A percentile compares a stretch with the other conserved stretches of the same genome.
Evolutionary conservation across 2,888 invertebrate genomes (phyloP).

Genomic region (Adineta ricciae): DNA sequence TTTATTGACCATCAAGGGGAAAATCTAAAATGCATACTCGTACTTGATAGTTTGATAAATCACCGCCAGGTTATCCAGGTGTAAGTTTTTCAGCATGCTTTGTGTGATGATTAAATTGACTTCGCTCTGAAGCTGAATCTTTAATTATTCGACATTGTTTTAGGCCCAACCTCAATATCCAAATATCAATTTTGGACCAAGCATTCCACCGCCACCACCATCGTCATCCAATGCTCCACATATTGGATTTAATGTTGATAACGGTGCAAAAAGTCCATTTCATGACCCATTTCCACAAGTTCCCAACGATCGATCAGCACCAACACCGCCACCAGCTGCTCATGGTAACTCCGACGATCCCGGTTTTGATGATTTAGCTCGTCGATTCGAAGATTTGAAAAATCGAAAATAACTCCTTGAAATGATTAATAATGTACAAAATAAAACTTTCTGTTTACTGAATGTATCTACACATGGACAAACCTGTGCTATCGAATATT

Average conservation of each 20-base stretch:
- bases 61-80: not conserved
- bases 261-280: not conserved
- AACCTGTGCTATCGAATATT: not conserved
- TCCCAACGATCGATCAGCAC: not conserved
- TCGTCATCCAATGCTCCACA: not conserved
- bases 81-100: not conserved
- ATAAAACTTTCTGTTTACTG: not conserved
- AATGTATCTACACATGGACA: not conserved
- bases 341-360: not conserved
- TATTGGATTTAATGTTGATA: not conserved
- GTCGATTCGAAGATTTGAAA: constrained; percentile 18
- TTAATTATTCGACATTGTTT: not conserved
- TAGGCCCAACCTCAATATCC: constrained; percentile 19
- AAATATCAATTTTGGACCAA: constrained; percentile 8
- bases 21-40: not conserved
- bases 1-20: not conserved
- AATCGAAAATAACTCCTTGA: not conserved
- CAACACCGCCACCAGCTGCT: not conserved
- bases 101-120: not conserved
- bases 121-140: not conserved
- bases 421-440: not conserved
- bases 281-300: constrained; percentile 5
- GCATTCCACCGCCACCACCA: constrained; percentile 1
- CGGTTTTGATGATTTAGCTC: constrained; percentile 10
- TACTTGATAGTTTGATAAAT: not conserved